Percentiles rank a stretch among this genome's conserved stretches.
Conservation (phyloP, 2,888 invertebrate genomes). For the Hipparchia semele region DNA sequence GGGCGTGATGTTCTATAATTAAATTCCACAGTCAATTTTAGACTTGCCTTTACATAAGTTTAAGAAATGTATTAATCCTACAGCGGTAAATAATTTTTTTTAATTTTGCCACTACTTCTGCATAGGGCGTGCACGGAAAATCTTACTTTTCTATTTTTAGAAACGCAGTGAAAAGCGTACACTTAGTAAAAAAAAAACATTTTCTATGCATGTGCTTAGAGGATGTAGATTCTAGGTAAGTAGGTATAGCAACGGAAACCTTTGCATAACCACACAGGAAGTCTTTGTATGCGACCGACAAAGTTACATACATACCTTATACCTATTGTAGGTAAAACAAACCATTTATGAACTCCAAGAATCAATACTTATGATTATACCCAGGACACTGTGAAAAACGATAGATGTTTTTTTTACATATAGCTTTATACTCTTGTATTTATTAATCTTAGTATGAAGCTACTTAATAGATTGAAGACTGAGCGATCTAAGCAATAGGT, state of each 20-base stretch:
- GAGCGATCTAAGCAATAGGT: no score
- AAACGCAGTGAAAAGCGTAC: not conserved
- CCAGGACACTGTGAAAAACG: slow-evolving; percentile 70
- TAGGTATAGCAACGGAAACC: slow-evolving; percentile 40
- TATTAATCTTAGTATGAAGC: no score
- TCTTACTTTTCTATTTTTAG: not conserved
- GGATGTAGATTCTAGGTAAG: slow-evolving; percentile 34
- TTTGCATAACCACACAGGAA: slow-evolving; percentile 61
- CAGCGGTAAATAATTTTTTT: no score
- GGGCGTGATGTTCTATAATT: no score
- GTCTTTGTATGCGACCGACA: slow-evolving; percentile 69
- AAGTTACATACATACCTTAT: slow-evolving; percentile 55
- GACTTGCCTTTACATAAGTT: no score
- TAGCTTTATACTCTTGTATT: no score
- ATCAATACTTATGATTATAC: slow-evolving; percentile 57
- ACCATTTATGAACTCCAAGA: slow-evolving; percentile 52
- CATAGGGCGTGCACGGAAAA: not conserved
- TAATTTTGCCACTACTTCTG: no score
- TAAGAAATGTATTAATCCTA: no score
- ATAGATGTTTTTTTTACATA: slow-evolving; percentile 55
- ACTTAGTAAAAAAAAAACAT: not conserved
- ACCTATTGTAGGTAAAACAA: slow-evolving; percentile 53
- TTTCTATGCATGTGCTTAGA: slow-evolving; percentile 27
- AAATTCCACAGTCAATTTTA: no score
- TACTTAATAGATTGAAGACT: no score